These are phyloP conservation scores for Sitta europaea DNA, from an alignment of 2,113 vertebrate genomes.

Conservation along the genomic window DNA sequence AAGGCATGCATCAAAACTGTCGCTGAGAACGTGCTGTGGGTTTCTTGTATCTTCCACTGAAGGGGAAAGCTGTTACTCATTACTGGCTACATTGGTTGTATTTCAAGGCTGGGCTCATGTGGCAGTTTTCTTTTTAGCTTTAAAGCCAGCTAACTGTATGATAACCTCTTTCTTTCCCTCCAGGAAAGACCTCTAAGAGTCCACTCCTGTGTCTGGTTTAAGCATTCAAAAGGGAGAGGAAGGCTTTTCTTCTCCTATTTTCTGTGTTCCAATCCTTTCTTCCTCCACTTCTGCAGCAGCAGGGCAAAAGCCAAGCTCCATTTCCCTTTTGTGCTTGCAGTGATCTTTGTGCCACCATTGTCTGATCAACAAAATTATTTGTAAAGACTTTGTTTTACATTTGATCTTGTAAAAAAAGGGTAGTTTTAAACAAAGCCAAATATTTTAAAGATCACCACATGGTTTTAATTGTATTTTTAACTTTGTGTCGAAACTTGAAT, in stretches of 20 bases:
- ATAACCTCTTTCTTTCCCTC: neutral
- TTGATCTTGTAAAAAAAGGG: slow-evolving; percentile 74
- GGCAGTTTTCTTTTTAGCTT: slow-evolving; percentile 4
- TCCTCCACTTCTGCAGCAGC: neutral
- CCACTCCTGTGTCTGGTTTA: neutral
- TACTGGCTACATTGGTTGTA: neutral
- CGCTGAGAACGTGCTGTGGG: slow-evolving; percentile 21
- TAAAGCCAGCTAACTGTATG: neutral
- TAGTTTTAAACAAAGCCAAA: slow-evolving; percentile 76
- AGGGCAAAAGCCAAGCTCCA: neutral
- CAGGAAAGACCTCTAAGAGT: neutral
- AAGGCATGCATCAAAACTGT: slow-evolving; percentile 44
- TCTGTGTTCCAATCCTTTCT: neutral
- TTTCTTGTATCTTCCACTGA: slow-evolving; percentile 39
- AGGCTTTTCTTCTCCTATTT: neutral
- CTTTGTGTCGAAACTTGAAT: slow-evolving; percentile 70
- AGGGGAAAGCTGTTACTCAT: slow-evolving; percentile 57
- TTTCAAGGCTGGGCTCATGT: slow-evolving; percentile 13
- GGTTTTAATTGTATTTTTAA: slow-evolving; percentile 68
- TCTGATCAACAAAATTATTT: slow-evolving; percentile 75
- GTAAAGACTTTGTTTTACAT: slow-evolving; percentile 74
- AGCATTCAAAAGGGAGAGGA: neutral
- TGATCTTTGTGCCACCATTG: slow-evolving; percentile 65
- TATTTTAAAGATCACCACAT: slow-evolving; percentile 71
- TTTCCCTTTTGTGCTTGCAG: slow-evolving; percentile 53